Base-by-base conservation (phyloP, 2,113 vertebrate species). In the Clarias batrachus region DNA sequence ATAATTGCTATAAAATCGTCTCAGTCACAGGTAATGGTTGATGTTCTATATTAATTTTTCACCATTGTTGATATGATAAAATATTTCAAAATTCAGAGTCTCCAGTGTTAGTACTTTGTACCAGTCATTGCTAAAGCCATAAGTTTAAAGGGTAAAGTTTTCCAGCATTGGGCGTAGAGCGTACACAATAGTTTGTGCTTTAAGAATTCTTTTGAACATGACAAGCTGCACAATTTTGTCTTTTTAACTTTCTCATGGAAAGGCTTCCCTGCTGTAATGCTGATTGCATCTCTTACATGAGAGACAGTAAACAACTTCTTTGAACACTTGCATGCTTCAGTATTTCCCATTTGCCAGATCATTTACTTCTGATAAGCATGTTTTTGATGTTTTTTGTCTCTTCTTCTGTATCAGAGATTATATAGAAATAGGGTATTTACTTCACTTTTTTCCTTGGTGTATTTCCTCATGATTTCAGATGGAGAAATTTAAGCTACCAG, bases 401-500 rank as follows among this genome's bases (percentile, higher is more conserved):
- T 17, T 78, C 23, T 27, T 8, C 12, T 78, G n/a, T 56, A 78
- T 78, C 48, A 77, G n/a, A 79, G 77, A 79, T 33, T 59, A 79
- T 59, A 59, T 10, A 57, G 27, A 79, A 21, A 79, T 30, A 37
- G 27, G n/a, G 54, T 57, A 59, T 79, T 79, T 59, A 30, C 27
- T 59, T 79, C 52, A 33, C 16, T 1, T 57, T 79, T 79, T 79
- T 10, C 2, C 14, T 79, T 59, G 30, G 17, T 30, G 16, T 16
- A 59, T 30, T 56, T 56, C 48, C 11, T 77, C 37, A 4, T 52
- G 41, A 76, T 76, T 54, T 54, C 25, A 79, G 3, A 76, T 54
- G 12, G 2, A n/a, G 10, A 76, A 90, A 91, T 93, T 91, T 87
- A 84, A 91, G 87, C 89, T 85, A 90, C 66, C 86, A 90, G 90